phyloP scores from a whole-genome alignment of 2,113 vertebrate species.

The Petrocephalus microphthalmus region DNA sequence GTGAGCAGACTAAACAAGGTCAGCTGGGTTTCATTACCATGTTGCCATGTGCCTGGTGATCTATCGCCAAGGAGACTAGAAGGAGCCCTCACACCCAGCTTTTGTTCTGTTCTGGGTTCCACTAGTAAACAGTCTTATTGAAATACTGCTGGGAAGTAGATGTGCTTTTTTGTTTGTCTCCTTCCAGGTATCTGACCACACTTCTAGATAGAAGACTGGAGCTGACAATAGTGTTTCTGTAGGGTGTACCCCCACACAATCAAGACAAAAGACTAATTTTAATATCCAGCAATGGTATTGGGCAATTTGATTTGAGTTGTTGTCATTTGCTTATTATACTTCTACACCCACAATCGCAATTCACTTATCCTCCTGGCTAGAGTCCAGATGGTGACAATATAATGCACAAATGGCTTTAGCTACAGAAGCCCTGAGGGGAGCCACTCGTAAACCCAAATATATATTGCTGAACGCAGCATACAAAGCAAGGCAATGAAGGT shows the following conservation, averaged over 20 bases:
- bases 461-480: background rate
- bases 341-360: background rate
- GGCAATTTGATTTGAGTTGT: background rate
- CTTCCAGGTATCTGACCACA: background rate
- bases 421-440: background rate
- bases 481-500: background rate
- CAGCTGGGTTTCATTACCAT: background rate
- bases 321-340: background rate
- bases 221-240: background rate
- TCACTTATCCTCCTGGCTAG: background rate
- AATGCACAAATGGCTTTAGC: background rate
- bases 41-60: background rate
- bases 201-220: background rate
- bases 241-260: background rate
- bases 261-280: background rate
- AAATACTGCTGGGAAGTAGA: background rate
- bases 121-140: background rate
- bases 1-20: background rate
- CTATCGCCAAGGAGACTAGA: background rate
- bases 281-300: background rate
- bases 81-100: background rate
- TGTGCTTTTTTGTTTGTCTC: background rate
- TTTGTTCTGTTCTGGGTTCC: background rate
- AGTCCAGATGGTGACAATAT: background rate
- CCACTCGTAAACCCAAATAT: background rate